These are phyloP conservation scores for Zosterops lateralis DNA, from an alignment of 2,113 vertebrate species.

Conservation along the genomic window DNA sequence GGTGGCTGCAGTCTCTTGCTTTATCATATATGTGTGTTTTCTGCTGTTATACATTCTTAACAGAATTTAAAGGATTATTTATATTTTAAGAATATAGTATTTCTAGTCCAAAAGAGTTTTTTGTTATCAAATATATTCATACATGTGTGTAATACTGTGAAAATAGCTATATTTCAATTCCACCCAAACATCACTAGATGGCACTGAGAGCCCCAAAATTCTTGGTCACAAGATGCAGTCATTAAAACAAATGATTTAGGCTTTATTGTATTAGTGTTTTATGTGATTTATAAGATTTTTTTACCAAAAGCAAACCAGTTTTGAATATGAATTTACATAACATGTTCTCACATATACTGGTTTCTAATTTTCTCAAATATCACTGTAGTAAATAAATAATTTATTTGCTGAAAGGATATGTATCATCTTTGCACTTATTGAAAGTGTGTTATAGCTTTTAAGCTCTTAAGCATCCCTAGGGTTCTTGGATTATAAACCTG, in stretches of 20 bases:
- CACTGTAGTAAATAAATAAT: neutral
- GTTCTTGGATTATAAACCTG: neutral
- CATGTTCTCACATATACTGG: neutral
- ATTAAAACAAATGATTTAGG: neutral
- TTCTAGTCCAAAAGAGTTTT: neutral
- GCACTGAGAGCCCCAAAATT: constrained; percentile 40
- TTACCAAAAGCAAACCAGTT: neutral
- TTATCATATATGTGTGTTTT: neutral
- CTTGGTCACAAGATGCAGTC: too few species aligned
- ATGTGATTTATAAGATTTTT: neutral
- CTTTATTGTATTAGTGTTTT: neutral
- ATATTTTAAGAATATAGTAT: neutral
- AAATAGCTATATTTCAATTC: neutral
- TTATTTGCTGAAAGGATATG: neutral
- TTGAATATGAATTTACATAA: neutral
- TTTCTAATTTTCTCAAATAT: neutral
- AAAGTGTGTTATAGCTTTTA: neutral
- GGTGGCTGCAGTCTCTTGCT: neutral
- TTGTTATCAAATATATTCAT: neutral
- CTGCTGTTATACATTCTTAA: neutral
- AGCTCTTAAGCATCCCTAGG: neutral
- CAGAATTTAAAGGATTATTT: neutral
- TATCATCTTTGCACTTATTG: neutral
- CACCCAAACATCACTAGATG: constrained; percentile 60
- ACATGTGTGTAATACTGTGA: rapidly evolving